Percentiles rank a stretch among this genome's conserved stretches.
Conservation (phyloP, 2,113 vertebrate genomes). For the Strix aluco region DNA sequence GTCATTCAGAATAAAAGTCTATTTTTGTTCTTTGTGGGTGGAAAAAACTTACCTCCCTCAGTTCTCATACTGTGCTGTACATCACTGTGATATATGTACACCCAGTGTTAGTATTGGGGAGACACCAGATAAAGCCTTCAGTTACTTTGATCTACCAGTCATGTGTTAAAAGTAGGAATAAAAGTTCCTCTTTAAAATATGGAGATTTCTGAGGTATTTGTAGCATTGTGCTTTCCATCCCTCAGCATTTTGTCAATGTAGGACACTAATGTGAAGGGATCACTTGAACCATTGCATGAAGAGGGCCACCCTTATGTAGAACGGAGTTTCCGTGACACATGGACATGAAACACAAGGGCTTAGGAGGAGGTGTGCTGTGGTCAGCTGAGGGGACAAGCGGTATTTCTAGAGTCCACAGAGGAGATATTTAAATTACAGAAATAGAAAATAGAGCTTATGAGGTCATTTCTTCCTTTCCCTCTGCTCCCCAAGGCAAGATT, state of each 20-base stretch:
- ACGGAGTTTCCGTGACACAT: not conserved
- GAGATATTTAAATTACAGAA: not conserved
- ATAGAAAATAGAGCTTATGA: not conserved
- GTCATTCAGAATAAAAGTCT: conserved; percentile 39
- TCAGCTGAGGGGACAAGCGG: not conserved
- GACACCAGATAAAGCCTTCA: conserved; percentile 19
- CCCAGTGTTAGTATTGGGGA: conserved; percentile 19
- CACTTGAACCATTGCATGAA: not conserved
- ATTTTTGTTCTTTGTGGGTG: conserved; percentile 60
- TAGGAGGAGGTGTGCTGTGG: not conserved
- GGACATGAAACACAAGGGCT: not conserved
- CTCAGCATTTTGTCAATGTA: not conserved
- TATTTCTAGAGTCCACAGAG: not conserved
- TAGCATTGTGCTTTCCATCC: not conserved
- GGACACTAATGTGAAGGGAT: not conserved
- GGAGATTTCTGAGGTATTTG: not conserved
- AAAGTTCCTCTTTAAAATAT: not conserved
- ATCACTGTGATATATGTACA: not conserved
- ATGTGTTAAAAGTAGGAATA: not conserved
- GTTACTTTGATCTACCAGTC: conserved; percentile 16
- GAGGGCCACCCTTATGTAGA: not conserved
- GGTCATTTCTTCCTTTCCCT: not conserved
- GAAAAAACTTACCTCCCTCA: not conserved
- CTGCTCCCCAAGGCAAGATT: not conserved
- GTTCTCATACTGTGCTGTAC: not conserved